Evolutionary conservation across 1,140 invertebrate species (phyloP).

Genomic region (Brachionus rubens): DNA sequence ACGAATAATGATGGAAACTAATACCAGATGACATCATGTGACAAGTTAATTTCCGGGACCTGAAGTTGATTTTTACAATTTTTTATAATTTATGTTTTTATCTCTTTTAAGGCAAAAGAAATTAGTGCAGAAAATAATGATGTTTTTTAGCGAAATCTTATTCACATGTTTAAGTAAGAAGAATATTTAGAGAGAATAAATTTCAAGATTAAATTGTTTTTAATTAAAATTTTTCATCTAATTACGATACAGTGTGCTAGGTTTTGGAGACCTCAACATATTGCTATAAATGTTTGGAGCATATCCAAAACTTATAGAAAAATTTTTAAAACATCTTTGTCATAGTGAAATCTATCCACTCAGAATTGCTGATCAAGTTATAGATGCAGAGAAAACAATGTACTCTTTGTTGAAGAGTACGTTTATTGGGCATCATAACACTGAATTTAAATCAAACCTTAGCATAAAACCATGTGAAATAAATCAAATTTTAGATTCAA

Average conservation of each 20-base stretch:
- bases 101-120: neutral
- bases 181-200: too few relatives aligned
- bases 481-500: neutral
- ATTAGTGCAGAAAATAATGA: neutral
- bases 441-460: neutral
- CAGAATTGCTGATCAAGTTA: neutral
- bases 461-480: neutral
- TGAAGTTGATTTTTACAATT: too few relatives aligned
- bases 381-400: neutral
- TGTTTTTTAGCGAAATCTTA: neutral
- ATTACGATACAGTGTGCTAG: conserved; percentile 57
- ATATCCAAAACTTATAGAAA: neutral
- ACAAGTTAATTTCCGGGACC: too few relatives aligned
- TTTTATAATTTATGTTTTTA: neutral
- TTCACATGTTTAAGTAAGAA: conserved; percentile 69
- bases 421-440: neutral
- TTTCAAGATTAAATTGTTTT: too few relatives aligned
- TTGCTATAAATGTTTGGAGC: neutral
- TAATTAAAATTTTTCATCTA: too few relatives aligned
- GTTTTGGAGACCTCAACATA: neutral
- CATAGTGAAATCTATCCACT: neutral
- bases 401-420: neutral
- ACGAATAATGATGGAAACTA: too few relatives aligned
- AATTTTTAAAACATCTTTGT: neutral
- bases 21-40: too few relatives aligned